Evolutionary conservation across 2,888 invertebrate genomes (phyloP).

Genomic region (Eilema sororculum): DNA sequence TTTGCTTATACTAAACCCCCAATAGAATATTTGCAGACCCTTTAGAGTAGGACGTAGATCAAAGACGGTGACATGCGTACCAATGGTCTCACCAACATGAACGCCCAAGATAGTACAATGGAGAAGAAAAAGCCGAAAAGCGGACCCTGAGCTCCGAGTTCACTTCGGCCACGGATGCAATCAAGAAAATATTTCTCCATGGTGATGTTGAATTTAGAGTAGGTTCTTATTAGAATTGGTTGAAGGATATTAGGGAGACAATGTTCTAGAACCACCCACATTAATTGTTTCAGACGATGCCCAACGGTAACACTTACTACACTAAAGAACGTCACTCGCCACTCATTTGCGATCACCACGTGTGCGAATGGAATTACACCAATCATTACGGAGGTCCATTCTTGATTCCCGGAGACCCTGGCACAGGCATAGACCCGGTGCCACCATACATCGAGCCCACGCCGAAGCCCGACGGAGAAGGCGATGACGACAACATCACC

Average conservation of each 20-base stretch:
- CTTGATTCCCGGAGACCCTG: constrained; percentile 78
- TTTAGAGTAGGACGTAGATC: too few relatives aligned
- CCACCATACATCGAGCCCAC: constrained; percentile 79
- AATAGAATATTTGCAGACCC: too few relatives aligned
- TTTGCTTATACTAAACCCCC: too few relatives aligned
- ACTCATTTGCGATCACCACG: constrained; percentile 77
- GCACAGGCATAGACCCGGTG: constrained; percentile 70
- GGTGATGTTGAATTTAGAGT: too few relatives aligned
- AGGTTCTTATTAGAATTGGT: too few relatives aligned
- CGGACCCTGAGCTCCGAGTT: too few relatives aligned
- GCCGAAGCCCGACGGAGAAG: constrained; percentile 67
- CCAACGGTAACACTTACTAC: constrained; percentile 78
- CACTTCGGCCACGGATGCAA: too few relatives aligned
- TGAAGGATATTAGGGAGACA: background rate
- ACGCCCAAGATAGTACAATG: too few relatives aligned
- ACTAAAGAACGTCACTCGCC: constrained; percentile 74
- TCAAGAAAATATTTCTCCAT: too few relatives aligned
- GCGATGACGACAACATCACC: constrained; percentile 72
- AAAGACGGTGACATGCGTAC: too few relatives aligned
- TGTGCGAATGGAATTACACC: constrained; percentile 83
- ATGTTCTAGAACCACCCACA: background rate
- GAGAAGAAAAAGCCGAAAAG: too few relatives aligned
- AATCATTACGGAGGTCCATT: constrained; percentile 82
- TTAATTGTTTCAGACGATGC: constrained; percentile 66
- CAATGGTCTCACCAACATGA: too few relatives aligned